Conservation (phyloP, 2,113 vertebrate species). For the Greenwoodochromis staneri region DNA sequence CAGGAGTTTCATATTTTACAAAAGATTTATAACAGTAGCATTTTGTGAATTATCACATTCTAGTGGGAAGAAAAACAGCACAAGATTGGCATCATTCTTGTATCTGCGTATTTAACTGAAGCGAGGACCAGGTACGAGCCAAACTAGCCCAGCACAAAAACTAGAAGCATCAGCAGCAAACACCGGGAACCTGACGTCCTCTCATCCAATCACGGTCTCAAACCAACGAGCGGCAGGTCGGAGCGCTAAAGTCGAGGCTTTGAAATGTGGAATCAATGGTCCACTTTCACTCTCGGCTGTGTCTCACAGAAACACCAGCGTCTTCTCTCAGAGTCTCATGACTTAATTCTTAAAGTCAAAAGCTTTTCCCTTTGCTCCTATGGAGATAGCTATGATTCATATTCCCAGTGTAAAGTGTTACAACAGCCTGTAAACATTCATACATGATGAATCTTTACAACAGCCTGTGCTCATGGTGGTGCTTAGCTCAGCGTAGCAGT, state of each 20-base stretch:
- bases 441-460: not conserved
- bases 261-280: not conserved
- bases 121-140: not conserved
- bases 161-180: not conserved
- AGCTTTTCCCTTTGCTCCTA: not conserved
- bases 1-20: not conserved
- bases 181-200: not conserved
- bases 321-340: not conserved
- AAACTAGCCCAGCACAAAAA: not conserved
- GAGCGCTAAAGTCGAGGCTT: not conserved
- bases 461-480: not conserved
- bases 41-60: not conserved
- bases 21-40: not conserved
- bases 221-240: not conserved
- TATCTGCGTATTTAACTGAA: not conserved
- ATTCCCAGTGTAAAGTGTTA: not conserved
- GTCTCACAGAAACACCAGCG: not conserved
- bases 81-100: not conserved
- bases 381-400: not conserved
- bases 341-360: not conserved
- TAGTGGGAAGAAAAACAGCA: not conserved
- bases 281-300: not conserved
- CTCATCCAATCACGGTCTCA: not conserved
- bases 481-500: not conserved
- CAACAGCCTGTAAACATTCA: not conserved